Base-by-base conservation (phyloP, 2,113 vertebrate species). In the Hydrochoerus hydrochaeris region DNA sequence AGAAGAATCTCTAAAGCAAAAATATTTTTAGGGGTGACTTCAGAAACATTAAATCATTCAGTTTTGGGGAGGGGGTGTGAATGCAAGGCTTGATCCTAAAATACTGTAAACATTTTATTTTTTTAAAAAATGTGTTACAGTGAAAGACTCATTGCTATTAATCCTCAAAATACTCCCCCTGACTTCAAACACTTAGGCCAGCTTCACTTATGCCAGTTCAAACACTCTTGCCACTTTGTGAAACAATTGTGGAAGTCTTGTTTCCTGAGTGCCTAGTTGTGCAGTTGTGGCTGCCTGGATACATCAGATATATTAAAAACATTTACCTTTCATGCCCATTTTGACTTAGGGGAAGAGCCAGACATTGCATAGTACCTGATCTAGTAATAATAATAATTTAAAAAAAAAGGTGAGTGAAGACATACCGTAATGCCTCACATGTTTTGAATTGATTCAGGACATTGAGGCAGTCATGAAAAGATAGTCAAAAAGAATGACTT, bases 21-120 rank as follows among this genome's bases (percentile, higher is more conserved):
- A 85, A 41, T 60, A 26, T 54, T 78, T 88, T 95, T 83, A 78
- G 65, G 62, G 62, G n/a, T 83, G 60, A 62, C n/a, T 85, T 92
- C 13, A 52, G 41, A 93, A 95, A 87, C 20, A 46, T 26, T 52
- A 22, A 19, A 94, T 26, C 30, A 49, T 54, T 9, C 67, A 54
- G 7, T 95, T 83, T 54, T 87, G 84, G n/a, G 60, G 67, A 85
- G 60, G 32, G 24, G 5, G 22, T 73, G 24, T 75, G 38, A 1
- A 26, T 75, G 28, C 41, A 75, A 75, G 38, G 24, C 41, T 13
- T 75, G 41, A 44, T 3, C 41, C 71, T 44, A 75, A 73, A 75
- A 46, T 46, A 44, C 38, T 28, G 24, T 75, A 77, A 69, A 77
- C 12, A 46, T 77, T 77, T 77, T 26, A 44, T 75, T 75, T 71